These are phyloP conservation scores for Crypturellus tataupa DNA, from an alignment of 2,797 vertebrate species.

Conservation along the genomic window DNA sequence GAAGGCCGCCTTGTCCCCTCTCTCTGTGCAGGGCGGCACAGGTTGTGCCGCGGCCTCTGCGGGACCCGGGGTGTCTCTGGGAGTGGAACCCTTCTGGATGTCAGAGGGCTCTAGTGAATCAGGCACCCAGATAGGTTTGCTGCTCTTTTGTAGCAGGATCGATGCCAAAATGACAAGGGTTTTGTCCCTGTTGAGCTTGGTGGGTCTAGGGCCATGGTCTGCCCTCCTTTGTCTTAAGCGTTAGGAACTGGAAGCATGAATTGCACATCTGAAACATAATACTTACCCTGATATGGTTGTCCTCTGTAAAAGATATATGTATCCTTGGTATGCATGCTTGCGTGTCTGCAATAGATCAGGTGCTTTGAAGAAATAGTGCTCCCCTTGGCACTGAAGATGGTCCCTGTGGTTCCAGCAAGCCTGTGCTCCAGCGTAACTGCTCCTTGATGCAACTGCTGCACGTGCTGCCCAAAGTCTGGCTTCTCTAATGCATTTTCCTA, in stretches of 20 bases:
- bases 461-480: too few relatives aligned
- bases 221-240: background rate
- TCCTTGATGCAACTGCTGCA: too few relatives aligned
- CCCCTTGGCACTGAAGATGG: too few relatives aligned
- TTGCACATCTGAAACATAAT: too few relatives aligned
- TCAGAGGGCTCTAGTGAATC: background rate
- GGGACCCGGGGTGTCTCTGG: background rate
- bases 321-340: background rate
- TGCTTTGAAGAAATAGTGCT: background rate
- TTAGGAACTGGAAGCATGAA: background rate
- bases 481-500: background rate
- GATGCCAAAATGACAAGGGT: background rate
- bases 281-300: background rate
- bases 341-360: background rate
- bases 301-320: accelerated
- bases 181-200: background rate
- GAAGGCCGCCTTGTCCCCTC: background rate
- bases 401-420: too few relatives aligned
- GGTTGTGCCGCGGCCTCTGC: accelerated
- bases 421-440: too few relatives aligned
- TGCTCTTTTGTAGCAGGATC: background rate
- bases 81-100: background rate
- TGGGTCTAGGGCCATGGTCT: background rate
- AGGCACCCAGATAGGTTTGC: background rate
- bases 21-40: background rate